Evolutionary conservation across 92 coral and sea anemone species (phyloP).

Genomic region (Zoanthus solanderi): DNA sequence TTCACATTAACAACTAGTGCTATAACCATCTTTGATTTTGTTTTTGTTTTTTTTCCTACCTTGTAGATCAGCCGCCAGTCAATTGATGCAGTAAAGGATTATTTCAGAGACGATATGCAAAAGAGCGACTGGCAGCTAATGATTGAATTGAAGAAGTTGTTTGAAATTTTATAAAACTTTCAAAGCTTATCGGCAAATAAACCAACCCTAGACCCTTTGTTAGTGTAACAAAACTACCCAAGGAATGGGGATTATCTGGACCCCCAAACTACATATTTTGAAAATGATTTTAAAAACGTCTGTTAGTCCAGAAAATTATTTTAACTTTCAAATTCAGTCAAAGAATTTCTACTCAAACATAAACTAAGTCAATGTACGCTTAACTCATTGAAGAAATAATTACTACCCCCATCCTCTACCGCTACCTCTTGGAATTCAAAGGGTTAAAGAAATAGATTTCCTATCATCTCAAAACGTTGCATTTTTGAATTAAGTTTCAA

Average conservation of each 20-base stretch:
- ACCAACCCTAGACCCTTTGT: not conserved
- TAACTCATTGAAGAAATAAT: not conserved
- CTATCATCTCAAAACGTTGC: not conserved
- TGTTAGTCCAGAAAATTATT: too few species aligned
- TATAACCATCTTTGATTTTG: not conserved
- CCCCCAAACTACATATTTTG: not conserved
- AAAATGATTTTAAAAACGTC: too few species aligned
- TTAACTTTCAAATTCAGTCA: too few species aligned
- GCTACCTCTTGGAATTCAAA: not conserved
- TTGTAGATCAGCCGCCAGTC: slow-evolving; percentile 95
- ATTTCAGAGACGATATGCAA: slow-evolving; percentile 97
- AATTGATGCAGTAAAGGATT: slow-evolving; percentile 94
- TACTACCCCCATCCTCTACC: too few species aligned
- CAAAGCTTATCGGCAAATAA: not conserved
- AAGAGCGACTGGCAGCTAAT: slow-evolving; percentile 98
- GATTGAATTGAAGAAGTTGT: slow-evolving; percentile 93
- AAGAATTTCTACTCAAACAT: too few species aligned
- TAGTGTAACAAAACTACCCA: not conserved
- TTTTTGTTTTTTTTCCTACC: not conserved
- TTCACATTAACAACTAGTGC: too few species aligned
- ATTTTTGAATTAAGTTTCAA: not conserved
- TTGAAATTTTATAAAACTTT: slow-evolving; percentile 79
- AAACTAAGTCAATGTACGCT: too few species aligned
- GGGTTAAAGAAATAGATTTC: not conserved
- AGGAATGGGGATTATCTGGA: not conserved